Evolutionary conservation across 2,797 vertebrate genomes (phyloP).

Genomic region (Sebastes paucispinis): DNA sequence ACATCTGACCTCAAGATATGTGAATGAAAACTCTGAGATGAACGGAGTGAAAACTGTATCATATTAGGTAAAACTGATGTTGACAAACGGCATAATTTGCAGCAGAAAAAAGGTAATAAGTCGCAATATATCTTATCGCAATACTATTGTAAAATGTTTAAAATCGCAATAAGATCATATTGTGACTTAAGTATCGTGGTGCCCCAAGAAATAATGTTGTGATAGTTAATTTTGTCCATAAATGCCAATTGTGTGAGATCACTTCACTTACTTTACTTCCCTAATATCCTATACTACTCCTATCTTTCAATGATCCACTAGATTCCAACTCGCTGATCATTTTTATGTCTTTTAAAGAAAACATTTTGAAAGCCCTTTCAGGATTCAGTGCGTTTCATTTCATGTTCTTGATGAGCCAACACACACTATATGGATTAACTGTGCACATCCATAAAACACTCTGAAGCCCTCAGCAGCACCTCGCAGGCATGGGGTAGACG

Average conservation of each 20-base stretch:
- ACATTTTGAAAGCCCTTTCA: constrained; percentile 38
- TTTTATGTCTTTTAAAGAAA: constrained; percentile 17
- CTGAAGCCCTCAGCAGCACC: not conserved
- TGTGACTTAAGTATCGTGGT: too few relatives aligned
- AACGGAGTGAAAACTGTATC: too few relatives aligned
- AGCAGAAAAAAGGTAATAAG: too few relatives aligned
- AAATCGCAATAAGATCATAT: too few relatives aligned
- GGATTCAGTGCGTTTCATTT: constrained; percentile 44
- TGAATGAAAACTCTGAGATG: too few relatives aligned
- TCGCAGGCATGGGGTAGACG: constrained; percentile 4
- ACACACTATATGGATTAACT: constrained; percentile 23
- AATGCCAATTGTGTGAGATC: not conserved
- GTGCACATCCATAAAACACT: constrained; percentile 19
- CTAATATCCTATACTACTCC: not conserved
- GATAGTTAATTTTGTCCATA: not conserved
- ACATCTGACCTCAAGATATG: too few relatives aligned
- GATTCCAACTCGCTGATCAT: not conserved
- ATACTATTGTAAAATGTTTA: too few relatives aligned
- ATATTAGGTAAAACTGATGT: too few relatives aligned
- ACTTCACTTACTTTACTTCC: not conserved
- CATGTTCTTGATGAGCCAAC: constrained; percentile 24
- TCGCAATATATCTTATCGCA: too few relatives aligned
- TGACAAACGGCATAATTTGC: too few relatives aligned
- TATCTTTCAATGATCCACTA: not conserved
- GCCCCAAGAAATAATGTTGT: not conserved